Evolutionary conservation across 2,888 invertebrate species (phyloP), one percentile per base, ranked within the genome.

Genomic region (Cheilosia scutellata): DNA sequence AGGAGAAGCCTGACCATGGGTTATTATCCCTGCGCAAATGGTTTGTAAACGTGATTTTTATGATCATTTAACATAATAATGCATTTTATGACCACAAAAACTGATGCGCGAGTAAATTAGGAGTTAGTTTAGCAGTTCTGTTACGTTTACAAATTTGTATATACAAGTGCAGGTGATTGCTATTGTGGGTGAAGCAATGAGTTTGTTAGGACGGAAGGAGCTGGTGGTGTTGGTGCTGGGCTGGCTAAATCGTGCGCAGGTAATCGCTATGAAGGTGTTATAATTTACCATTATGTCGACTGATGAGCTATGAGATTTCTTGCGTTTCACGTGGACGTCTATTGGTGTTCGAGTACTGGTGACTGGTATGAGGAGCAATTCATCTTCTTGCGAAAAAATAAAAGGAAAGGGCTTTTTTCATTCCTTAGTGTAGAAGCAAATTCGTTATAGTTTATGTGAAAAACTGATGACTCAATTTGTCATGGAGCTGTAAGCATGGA

Each of bases 21-120:
- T 90, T 91, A 90, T 90, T 90, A 90, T 90, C 89, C 90, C 37
- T 27, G 47, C 90, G 90, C 90, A 91, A 91, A 91, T 90, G 91
- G 91, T 90, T 91, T 91, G 91, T 91, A 91, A 91, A 91, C 91
- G 91, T 91, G 91, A 91, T 91, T 91, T 91, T 91, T 91, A 91
- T 91, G 90, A 91, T 90, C 91, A 91, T 91, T 91, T 91, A 91
- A 91, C 91, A 91, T 91, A 91, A 91, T 91, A 91, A 91, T 90
- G 91, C 90, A 90, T 91, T 91, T 91, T 90, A 90, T 90, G 90
- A 89, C 55, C 44, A 77, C 76, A 77, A 77, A 68, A 87, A 86
- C 82, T 88, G 87, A 87, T 87, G 87, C 72, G 84, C 83, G 84
- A 87, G 87, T 84, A 87, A 88, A 87, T 88, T 87, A 88, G 82